A percentile compares a stretch with the other conserved stretches of the same genome.
These are phyloP conservation scores for Eilema caniola DNA, from an alignment of 2,888 invertebrate genomes.

Conservation along the genomic window DNA sequence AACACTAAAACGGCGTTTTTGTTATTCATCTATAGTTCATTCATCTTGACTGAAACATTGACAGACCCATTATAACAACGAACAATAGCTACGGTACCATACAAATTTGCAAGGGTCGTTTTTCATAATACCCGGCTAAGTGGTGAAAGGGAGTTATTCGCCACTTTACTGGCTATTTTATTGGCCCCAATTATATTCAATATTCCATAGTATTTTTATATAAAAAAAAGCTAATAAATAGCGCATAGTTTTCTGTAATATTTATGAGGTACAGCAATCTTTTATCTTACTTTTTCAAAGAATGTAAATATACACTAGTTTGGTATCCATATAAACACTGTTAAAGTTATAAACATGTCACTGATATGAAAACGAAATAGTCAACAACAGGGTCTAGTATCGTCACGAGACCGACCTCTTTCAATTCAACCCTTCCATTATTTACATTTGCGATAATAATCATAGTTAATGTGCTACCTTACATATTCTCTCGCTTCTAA, in stretches of 20 bases:
- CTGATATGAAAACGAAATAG: constrained; percentile 39
- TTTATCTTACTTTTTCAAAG: neutral
- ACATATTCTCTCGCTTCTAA: constrained; percentile 24
- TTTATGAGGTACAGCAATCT: neutral
- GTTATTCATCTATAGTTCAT: constrained; percentile 69
- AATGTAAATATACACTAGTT: neutral
- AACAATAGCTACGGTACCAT: constrained; percentile 72
- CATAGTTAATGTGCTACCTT: constrained; percentile 26
- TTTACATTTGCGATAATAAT: constrained; percentile 38
- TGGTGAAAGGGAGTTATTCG: constrained; percentile 30
- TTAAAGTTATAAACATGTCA: constrained; percentile 23
- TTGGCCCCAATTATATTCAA: constrained; percentile 35
- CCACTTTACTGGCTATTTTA: constrained; percentile 31
- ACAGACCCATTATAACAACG: constrained; percentile 78
- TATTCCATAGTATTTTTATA: constrained; percentile 30
- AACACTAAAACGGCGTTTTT: constrained; percentile 38
- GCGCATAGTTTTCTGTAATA: neutral
- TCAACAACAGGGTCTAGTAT: constrained; percentile 40
- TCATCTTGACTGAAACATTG: constrained; percentile 80
- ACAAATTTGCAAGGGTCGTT: constrained; percentile 61
- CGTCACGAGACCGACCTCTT: constrained; percentile 45
- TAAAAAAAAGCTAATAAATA: constrained; percentile 34
- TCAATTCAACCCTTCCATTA: constrained; percentile 45
- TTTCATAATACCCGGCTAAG: constrained; percentile 49
- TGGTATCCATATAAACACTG: neutral